These are phyloP conservation scores for Choloepus didactylus DNA, from an alignment of 2,797 vertebrate genomes.

Conservation along the genomic window DNA sequence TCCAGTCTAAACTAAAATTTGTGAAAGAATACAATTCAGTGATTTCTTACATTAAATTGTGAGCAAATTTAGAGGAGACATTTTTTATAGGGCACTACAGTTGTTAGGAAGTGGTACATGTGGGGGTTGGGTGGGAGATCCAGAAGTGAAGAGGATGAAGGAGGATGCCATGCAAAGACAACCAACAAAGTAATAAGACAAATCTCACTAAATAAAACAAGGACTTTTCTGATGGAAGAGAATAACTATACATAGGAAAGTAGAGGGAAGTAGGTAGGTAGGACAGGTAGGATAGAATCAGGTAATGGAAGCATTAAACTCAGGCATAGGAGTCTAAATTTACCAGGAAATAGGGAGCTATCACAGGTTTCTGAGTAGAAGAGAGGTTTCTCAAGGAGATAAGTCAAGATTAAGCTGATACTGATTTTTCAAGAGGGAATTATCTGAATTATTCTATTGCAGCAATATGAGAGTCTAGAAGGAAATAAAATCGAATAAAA, in stretches of 20 bases:
- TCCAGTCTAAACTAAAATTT: conserved; percentile 17
- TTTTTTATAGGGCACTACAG: background rate
- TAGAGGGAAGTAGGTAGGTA: background rate
- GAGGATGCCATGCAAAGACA: background rate
- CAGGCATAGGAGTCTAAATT: background rate
- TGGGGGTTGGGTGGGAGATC: background rate
- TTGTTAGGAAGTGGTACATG: background rate
- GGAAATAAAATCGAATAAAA: conserved; percentile 54
- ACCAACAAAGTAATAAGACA: background rate
- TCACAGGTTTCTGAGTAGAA: background rate
- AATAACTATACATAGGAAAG: background rate
- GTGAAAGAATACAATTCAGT: background rate
- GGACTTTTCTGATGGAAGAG: background rate
- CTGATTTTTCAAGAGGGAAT: background rate
- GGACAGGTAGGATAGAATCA: background rate
- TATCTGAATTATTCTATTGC: background rate
- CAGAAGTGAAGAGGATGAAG: background rate
- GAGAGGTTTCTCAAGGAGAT: background rate
- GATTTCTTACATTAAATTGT: background rate
- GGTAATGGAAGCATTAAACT: background rate
- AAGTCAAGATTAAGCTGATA: background rate
- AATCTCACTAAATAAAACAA: too few relatives aligned
- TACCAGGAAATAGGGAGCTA: background rate
- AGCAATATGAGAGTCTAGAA: background rate
- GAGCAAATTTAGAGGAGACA: background rate